phyloP scores from a whole-genome alignment of 2,113 vertebrate species.

The Himantopus leucocephalus region DNA sequence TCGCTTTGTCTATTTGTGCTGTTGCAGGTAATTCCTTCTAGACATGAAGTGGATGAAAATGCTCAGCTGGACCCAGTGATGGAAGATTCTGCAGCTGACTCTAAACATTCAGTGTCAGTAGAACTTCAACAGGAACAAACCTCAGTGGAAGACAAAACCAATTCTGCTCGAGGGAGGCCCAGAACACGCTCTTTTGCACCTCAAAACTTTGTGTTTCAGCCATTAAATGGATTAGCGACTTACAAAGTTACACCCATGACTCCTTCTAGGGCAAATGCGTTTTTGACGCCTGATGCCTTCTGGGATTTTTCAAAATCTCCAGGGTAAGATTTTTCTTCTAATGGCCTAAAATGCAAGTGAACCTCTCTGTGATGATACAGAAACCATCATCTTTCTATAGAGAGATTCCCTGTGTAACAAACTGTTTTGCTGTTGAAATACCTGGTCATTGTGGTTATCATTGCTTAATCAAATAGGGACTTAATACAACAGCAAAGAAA shows the following conservation, averaged over 20 bases:
- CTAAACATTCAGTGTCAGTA: background rate
- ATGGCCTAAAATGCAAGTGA: background rate
- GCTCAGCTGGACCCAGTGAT: background rate
- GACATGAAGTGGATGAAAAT: constrained; percentile 31
- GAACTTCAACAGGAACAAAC: background rate
- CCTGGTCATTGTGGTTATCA: rapidly evolving
- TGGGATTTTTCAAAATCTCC: constrained; percentile 60
- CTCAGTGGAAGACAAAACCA: background rate
- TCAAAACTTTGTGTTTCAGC: constrained; percentile 85
- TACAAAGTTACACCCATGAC: constrained; percentile 83
- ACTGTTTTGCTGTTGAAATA: background rate
- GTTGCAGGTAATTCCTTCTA: constrained; percentile 43
- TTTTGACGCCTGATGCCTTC: constrained; percentile 76
- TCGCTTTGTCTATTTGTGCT: background rate
- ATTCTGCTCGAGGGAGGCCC: background rate
- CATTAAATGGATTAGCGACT: constrained; percentile 76
- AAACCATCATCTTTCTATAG: background rate
- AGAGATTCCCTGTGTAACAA: background rate
- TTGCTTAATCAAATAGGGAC: background rate
- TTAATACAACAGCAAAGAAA: background rate
- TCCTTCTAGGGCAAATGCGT: constrained; percentile 79
- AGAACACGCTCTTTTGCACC: constrained; percentile 86
- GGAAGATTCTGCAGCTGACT: background rate
- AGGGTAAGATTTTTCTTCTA: constrained; percentile 62
- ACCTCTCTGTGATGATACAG: background rate